phyloP scores from a whole-genome alignment of 2,113 vertebrate species.

The Callospermophilus lateralis region DNA sequence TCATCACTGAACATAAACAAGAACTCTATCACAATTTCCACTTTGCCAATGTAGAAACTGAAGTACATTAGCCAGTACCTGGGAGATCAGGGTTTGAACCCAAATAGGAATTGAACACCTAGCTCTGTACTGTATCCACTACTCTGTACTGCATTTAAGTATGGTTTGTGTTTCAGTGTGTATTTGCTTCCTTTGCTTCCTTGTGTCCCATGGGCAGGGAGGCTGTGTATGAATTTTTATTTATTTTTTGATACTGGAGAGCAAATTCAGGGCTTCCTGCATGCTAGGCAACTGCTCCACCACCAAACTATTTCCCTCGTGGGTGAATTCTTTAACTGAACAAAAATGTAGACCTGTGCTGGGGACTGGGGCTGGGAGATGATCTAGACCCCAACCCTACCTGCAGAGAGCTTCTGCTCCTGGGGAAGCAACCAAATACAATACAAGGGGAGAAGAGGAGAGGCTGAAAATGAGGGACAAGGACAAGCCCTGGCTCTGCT shows the following conservation, averaged over 20 bases:
- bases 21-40: neutral
- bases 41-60: neutral
- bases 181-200: neutral
- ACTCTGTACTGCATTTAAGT: too few species aligned
- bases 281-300: too few species aligned
- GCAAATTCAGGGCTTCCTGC: too few species aligned
- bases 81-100: neutral
- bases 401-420: neutral
- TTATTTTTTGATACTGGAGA: neutral
- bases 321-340: slow-evolving; percentile 18
- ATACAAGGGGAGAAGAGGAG: neutral
- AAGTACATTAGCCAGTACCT: neutral
- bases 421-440: neutral
- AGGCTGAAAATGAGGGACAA: neutral
- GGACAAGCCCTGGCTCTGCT: neutral
- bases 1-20: neutral
- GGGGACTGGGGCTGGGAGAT: neutral
- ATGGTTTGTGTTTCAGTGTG: neutral
- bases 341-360: neutral
- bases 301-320: too few species aligned
- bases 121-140: neutral
- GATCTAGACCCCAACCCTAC: neutral
- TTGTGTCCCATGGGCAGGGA: neutral
- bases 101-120: neutral
- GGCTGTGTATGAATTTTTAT: neutral